These are phyloP conservation scores for Meteorus cinctellus DNA, from an alignment of 2,888 invertebrate genomes.

Conservation along the genomic window DNA sequence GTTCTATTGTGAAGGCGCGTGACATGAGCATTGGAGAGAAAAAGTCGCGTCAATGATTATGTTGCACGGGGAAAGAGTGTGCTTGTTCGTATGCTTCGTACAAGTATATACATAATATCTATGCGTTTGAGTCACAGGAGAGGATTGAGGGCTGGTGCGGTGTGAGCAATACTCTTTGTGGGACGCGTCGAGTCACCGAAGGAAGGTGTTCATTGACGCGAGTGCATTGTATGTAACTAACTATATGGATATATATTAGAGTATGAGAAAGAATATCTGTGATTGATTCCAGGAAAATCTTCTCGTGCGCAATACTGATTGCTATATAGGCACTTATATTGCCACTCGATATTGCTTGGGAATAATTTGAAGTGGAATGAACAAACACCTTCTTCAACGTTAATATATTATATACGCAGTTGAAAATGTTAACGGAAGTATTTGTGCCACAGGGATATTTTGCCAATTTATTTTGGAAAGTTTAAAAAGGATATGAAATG, in stretches of 20 bases:
- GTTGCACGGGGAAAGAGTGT: slow-evolving; percentile 20
- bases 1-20: slow-evolving; percentile 40
- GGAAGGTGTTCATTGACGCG: slow-evolving; percentile 46
- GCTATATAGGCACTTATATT: neutral
- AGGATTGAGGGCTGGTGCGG: slow-evolving; percentile 34
- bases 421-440: neutral
- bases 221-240: slow-evolving; percentile 31
- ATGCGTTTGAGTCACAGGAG: slow-evolving; percentile 15
- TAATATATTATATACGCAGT: neutral
- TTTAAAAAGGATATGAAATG: too few species aligned
- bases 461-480: too few species aligned
- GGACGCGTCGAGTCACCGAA: slow-evolving; percentile 40
- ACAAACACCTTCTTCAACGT: neutral
- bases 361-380: neutral
- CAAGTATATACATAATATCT: neutral
- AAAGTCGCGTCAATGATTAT: slow-evolving; percentile 35
- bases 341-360: neutral
- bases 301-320: neutral
- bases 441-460: neutral
- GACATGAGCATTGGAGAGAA: slow-evolving; percentile 39
- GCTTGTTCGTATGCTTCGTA: neutral
- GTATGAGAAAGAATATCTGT: slow-evolving; percentile 13
- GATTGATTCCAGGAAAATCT: slow-evolving; percentile 30
- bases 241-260: slow-evolving; percentile 21
- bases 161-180: slow-evolving; percentile 44